Evolutionary conservation across 2,113 vertebrate genomes (phyloP), one percentile per base, ranked within the genome.

Genomic region (Alces alces): DNA sequence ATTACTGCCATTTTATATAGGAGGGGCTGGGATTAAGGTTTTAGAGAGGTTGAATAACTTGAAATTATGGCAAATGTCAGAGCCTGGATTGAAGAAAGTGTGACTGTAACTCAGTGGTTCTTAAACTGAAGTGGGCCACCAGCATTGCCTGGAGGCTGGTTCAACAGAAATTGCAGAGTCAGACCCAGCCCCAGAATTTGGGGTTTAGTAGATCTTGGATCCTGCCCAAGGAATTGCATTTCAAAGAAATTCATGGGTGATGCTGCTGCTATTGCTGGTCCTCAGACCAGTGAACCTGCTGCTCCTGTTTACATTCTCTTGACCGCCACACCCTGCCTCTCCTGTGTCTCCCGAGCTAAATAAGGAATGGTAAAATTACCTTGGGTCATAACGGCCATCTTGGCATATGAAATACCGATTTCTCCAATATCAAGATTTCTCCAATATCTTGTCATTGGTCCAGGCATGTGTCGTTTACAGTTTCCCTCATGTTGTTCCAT

Each of bases 251-350:
- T 47, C 45, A 55, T 27, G 4, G 19, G 30, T 82, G 66, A 25
- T 23, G 28, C 36, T 15, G 4, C 19, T 21, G 19, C 47, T 19
- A 2, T 11, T 23, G 8, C 88, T 39, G 39, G 14, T 88, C 76
- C 55, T 13, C 4, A 27, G n/a, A 27, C 27, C 80, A 43, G 52
- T 1, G 27, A 92, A 52, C 47, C 30, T 3, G 1, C 57, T 45
- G 58, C 58, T 43, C 12, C 39, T 33, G 25, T 0, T 3, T 10
- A 2, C 2, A 0, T 16, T 25, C 7, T 36, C 45, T 54, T 30
- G 45, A 36, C 54, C 0, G 0, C 4, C 47, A 36, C 10, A 4
- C 6, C 25, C 43, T 1, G 16, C 76, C 50, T 2, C 61, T 83
- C 30, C 45, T 30, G 25, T 39, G 25, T 45, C 36, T 30, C 14